Conservation (phyloP, 2,888 invertebrate genomes). For the Oxycera nigricornis region DNA sequence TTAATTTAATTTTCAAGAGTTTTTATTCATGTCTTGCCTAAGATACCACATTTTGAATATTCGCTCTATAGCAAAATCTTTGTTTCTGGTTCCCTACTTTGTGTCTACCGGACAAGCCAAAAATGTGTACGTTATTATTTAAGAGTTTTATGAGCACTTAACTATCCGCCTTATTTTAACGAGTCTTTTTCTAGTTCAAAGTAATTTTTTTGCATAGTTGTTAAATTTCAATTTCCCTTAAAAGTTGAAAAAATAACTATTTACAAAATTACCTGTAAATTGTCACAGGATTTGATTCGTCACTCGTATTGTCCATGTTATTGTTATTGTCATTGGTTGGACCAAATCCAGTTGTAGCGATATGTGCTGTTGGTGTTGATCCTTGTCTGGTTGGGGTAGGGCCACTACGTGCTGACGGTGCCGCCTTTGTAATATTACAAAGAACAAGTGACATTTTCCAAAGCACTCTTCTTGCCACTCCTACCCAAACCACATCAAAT, state of each 20-base stretch:
- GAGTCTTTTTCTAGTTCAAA: neutral
- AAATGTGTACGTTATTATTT: too few relatives aligned
- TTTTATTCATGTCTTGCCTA: too few relatives aligned
- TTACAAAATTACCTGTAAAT: constrained; percentile 80
- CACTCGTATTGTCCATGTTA: constrained; percentile 82
- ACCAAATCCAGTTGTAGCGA: constrained; percentile 44
- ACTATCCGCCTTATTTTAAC: neutral
- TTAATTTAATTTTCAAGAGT: too few relatives aligned
- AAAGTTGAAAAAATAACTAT: neutral
- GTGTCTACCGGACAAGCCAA: too few relatives aligned
- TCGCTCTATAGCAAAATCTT: too few relatives aligned
- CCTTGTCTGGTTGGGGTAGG: constrained; percentile 45
- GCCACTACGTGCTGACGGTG: constrained; percentile 61
- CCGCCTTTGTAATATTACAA: constrained; percentile 50
- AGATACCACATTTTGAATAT: too few relatives aligned
- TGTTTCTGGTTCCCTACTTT: too few relatives aligned
- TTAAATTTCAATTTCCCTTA: neutral
- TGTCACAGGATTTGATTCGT: constrained; percentile 85
- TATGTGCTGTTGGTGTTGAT: constrained; percentile 52
- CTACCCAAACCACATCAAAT: constrained; percentile 43
- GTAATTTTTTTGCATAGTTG: too few relatives aligned
- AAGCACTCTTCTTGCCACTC: constrained; percentile 36
- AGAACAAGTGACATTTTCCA: constrained; percentile 55
- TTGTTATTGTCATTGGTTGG: constrained; percentile 69
- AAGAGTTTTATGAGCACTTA: neutral